Evolutionary conservation across 2,113 vertebrate species (phyloP).

Genomic region (Protobothrops flavoviridis): DNA sequence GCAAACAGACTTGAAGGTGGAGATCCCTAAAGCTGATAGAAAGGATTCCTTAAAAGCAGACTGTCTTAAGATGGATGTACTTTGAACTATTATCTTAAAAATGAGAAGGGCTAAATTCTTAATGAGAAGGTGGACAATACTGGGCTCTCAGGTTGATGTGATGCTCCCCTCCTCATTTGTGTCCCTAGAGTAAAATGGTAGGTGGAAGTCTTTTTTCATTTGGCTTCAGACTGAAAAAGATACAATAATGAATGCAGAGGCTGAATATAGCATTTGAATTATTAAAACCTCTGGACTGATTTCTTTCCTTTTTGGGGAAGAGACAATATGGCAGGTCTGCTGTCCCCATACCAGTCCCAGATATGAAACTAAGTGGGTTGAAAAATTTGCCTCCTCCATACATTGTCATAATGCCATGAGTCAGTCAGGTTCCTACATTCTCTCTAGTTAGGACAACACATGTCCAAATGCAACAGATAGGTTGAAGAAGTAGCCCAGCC

Average conservation of each 20-base stretch:
- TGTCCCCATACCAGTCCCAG: not conserved
- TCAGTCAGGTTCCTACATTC: not conserved
- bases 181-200: not conserved
- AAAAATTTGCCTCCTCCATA: not conserved
- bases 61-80: not conserved
- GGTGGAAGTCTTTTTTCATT: not conserved
- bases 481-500: not conserved
- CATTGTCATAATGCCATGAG: not conserved
- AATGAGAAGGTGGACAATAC: not conserved
- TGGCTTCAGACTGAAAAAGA: not conserved
- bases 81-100: not conserved
- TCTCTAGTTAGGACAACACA: not conserved
- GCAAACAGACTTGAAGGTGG: not conserved
- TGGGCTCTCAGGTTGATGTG: not conserved
- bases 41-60: not conserved
- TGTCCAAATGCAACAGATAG: not conserved
- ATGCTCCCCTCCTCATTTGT: not conserved
- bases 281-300: not conserved
- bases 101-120: not conserved
- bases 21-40: not conserved
- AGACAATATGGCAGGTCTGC: not conserved
- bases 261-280: not conserved
- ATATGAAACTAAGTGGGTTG: not conserved
- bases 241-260: not conserved
- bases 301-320: not conserved